phyloP scores from a whole-genome alignment of 1,140 invertebrate species.

The Drosophila ficusphila region DNA sequence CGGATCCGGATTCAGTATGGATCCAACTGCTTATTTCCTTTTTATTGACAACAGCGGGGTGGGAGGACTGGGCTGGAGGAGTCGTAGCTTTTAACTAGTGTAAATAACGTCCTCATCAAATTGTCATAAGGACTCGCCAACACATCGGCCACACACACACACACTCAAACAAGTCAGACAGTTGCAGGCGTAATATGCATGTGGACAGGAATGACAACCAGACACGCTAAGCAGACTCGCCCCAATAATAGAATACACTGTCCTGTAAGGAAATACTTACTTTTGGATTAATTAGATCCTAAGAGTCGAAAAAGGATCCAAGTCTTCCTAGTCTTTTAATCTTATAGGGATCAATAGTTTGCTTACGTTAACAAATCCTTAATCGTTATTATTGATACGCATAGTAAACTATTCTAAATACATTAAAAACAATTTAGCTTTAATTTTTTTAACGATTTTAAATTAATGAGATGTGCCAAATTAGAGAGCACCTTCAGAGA shows the following conservation, averaged over 20 bases:
- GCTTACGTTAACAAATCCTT: too few species aligned
- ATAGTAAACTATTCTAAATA: too few species aligned
- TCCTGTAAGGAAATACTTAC: not conserved
- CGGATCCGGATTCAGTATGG: slow-evolving; percentile 40
- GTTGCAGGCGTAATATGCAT: slow-evolving; percentile 56
- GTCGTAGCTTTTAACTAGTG: slow-evolving; percentile 77
- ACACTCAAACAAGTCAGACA: slow-evolving; percentile 24
- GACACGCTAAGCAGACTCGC: slow-evolving; percentile 53
- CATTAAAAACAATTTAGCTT: too few species aligned
- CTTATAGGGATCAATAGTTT: too few species aligned
- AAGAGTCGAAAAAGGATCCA: not conserved
- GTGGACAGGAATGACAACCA: slow-evolving; percentile 49
- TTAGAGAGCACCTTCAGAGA: too few species aligned
- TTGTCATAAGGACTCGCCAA: slow-evolving; percentile 75
- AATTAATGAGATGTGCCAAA: too few species aligned
- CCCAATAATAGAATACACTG: slow-evolving; percentile 30
- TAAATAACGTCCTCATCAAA: slow-evolving; percentile 82
- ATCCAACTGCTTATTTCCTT: slow-evolving; percentile 66
- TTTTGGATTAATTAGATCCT: not conserved
- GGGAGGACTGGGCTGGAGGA: not conserved
- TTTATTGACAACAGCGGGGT: slow-evolving; percentile 64
- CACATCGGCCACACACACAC: slow-evolving; percentile 35
- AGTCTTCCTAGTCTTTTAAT: too few species aligned
- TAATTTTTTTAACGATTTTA: too few species aligned
- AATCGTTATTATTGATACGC: too few species aligned